Base-by-base conservation (phyloP, 2,113 vertebrate genomes). In the Brienomyrus longianalis region DNA sequence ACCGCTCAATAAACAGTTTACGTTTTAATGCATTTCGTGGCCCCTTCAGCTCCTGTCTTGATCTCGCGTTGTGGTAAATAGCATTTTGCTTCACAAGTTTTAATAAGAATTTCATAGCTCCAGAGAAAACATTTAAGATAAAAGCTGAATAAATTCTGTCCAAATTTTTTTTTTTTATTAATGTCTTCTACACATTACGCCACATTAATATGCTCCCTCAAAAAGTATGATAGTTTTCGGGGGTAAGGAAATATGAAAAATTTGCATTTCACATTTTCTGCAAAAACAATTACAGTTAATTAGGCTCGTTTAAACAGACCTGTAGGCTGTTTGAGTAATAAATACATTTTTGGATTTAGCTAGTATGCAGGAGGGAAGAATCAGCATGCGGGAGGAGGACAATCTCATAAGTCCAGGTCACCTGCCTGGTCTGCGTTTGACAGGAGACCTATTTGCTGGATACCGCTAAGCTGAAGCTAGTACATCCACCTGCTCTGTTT, bases 261-360 rank as follows among this genome's bases (percentile, higher is more conserved):
- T 47, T 9, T 48, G 45, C 39, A 11, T 47, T 84, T 48, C 45
- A 84, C 39, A 48, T 47, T 84, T 84, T 84, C 83, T 84, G 45
- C 83, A 84, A 47, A 84, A 84, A 84, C 39, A 45, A 84, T 84
- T 84, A 45, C 45, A 8, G 21, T 84, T 84, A 84, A 84, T 84
- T 84, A 84, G 45, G 45, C 45, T 84, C 83, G 23, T 45, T 84
- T 84, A 19, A 23, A 48, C 43, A 27, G 83, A 84, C 19, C 45
- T 84, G 83, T 84, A 48, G 43, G 83, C 45, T 84, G 83, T 84
- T 13, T 84, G 47, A 84, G 43, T 21, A 47, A 47, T 48, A 45
- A 39, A 84, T 84, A 84, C 47, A 84, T 84, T 84, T 84, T n/a
- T 84, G 83, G 15, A 80, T 43, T 80, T 39, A 80, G 35, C 74